These are phyloP conservation scores for Ochropleura plecta DNA, from an alignment of 2,888 invertebrate genomes.

Conservation along the genomic window DNA sequence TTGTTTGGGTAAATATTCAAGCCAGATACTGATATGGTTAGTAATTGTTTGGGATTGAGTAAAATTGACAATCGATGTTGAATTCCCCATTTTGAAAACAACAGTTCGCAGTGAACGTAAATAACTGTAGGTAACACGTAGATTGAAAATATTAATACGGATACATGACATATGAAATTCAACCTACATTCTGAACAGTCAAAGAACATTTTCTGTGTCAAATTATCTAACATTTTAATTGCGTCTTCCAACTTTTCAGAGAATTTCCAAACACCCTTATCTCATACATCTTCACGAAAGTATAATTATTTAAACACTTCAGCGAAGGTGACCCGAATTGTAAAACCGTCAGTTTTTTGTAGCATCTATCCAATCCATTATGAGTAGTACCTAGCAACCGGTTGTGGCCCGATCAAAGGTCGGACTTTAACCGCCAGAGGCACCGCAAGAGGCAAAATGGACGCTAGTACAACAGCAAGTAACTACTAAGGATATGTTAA, in stretches of 20 bases:
- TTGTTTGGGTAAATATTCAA: constrained; percentile 10
- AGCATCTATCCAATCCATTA: constrained; percentile 9
- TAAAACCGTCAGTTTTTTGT: constrained; percentile 17
- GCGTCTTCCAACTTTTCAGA: not conserved
- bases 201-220: constrained; percentile 10
- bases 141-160: constrained; percentile 9
- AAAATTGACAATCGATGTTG: not conserved
- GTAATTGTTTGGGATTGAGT: not conserved
- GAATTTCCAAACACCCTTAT: constrained; percentile 7
- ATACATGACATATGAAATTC: constrained; percentile 9
- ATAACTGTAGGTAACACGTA: constrained; percentile 14
- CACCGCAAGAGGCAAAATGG: constrained; percentile 32
- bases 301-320: constrained; percentile 21
- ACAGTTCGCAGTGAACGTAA: constrained; percentile 2
- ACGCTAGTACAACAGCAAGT: not conserved
- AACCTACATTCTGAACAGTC: constrained; percentile 10
- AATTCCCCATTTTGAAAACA: not conserved
- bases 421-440: constrained; percentile 55
- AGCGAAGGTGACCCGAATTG: constrained; percentile 29
- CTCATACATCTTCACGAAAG: constrained; percentile 2
- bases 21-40: not conserved
- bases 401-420: constrained; percentile 36
- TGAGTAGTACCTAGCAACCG: constrained; percentile 46
- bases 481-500: constrained; percentile 15
- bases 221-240: constrained; percentile 29